These are phyloP conservation scores for Perognathus longimembris DNA, from an alignment of 2,113 vertebrate genomes.

Conservation along the genomic window DNA sequence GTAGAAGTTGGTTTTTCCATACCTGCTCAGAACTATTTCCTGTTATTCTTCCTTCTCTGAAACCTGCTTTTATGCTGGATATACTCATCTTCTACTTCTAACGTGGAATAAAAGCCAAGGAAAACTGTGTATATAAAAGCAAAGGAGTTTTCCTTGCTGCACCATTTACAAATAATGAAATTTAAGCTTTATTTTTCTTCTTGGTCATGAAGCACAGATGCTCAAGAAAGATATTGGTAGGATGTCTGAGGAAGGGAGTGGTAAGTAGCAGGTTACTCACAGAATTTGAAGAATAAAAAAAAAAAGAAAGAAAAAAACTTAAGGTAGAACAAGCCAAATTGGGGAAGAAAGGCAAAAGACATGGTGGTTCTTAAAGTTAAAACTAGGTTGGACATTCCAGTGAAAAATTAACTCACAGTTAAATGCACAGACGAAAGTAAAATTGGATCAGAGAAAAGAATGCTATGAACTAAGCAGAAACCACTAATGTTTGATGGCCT, in stretches of 20 bases:
- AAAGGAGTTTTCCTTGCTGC: not conserved
- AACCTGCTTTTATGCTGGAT: not conserved
- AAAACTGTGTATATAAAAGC: not conserved
- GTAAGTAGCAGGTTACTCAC: not conserved
- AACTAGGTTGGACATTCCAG: not conserved
- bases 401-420: constrained; percentile 43
- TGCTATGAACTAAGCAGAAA: constrained; percentile 39
- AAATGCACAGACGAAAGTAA: constrained; percentile 45
- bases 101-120: not conserved
- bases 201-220: not conserved
- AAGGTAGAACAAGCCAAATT: not conserved
- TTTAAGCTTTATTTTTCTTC: constrained; percentile 37
- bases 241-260: not conserved
- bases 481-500: constrained; percentile 51
- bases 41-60: not conserved
- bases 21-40: not conserved
- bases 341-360: not conserved
- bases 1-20: not conserved
- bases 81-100: not conserved
- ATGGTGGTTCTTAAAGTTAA: not conserved
- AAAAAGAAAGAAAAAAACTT: not conserved
- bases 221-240: not conserved
- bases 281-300: constrained; percentile 6
- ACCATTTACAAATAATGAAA: not conserved
- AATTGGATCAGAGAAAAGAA: constrained; percentile 49